Conservation (phyloP, 2,797 vertebrate species). For the Sarcoramphus papa region DNA sequence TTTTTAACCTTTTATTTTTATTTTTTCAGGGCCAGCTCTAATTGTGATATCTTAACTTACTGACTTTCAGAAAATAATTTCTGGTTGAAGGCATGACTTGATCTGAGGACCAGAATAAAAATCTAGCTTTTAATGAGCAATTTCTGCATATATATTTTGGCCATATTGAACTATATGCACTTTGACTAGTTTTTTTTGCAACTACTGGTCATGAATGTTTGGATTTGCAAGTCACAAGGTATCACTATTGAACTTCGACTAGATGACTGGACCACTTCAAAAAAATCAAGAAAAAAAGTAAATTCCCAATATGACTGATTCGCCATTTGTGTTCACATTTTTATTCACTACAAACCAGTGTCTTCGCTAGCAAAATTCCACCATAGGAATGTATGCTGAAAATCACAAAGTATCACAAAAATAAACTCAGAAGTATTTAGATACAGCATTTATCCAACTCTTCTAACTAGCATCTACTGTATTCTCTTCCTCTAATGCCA, state of each 20-base stretch:
- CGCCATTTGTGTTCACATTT: not conserved
- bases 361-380: not conserved
- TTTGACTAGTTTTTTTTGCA: not conserved
- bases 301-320: not conserved
- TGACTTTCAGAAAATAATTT: not conserved
- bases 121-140: not conserved
- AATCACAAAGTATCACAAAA: not conserved
- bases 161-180: not conserved
- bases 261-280: not conserved
- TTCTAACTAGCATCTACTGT: not conserved
- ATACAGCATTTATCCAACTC: not conserved
- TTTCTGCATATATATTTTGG: not conserved
- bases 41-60: not conserved
- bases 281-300: not conserved
- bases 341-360: not conserved
- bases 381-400: not conserved
- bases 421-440: not conserved
- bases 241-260: not conserved
- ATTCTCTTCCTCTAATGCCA: not conserved
- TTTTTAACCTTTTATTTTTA: not conserved
- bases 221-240: not conserved
- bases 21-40: not conserved
- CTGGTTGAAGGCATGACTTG: not conserved
- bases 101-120: not conserved
- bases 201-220: not conserved